A percentile compares a stretch with the other conserved stretches of the same genome.
Conservation (phyloP, 2,113 vertebrate genomes). For the Malurus elegans region DNA sequence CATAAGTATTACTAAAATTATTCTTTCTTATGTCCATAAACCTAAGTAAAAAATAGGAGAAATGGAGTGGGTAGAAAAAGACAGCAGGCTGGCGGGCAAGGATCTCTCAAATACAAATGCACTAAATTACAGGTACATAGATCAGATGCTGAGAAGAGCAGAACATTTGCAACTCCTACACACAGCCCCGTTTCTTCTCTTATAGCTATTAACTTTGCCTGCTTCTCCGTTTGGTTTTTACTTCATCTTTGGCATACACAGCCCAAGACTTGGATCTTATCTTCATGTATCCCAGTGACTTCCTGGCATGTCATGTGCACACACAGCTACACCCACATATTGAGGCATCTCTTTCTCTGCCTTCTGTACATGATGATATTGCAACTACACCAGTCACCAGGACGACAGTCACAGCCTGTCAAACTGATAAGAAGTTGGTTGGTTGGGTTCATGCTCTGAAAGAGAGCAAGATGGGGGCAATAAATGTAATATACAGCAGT, state of each 20-base stretch:
- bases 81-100: background rate
- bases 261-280: background rate
- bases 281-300: background rate
- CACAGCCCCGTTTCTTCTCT: background rate
- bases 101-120: background rate
- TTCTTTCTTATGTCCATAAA: background rate
- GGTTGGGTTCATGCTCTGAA: background rate
- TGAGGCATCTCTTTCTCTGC: background rate
- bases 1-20: background rate
- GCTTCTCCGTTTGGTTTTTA: background rate
- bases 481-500: background rate
- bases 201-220: background rate
- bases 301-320: background rate
- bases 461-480: background rate
- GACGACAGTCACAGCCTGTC: constrained; percentile 18
- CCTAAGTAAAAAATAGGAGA: constrained; percentile 8
- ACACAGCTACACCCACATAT: background rate
- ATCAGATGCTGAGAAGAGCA: background rate
- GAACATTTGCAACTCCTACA: constrained; percentile 38
- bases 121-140: background rate
- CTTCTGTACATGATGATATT: constrained; percentile 27
- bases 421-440: constrained; percentile 30
- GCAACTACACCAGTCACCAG: background rate
- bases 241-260: background rate
- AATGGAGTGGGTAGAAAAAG: constrained; percentile 20